Evolutionary conservation across 2,888 invertebrate genomes (phyloP), one percentile per base, ranked within the genome.

Genomic region (Ochropacha duplaris): DNA sequence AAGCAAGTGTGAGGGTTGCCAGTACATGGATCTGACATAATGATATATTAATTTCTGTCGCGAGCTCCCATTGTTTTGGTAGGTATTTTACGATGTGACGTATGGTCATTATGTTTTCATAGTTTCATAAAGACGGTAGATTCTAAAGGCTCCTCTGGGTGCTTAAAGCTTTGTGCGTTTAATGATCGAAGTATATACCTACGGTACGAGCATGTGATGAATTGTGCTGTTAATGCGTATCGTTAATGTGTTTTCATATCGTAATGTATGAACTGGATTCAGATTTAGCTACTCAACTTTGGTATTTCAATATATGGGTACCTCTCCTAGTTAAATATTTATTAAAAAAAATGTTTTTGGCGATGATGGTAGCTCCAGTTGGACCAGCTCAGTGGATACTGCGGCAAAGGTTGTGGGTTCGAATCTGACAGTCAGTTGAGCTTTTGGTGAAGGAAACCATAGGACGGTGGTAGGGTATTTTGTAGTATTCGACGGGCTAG

Each of bases 31-130:
- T 83, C 85, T 92, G 92, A 92, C 92, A 90, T 92, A 92, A 92
- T 92, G 92, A 92, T 92, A 89, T 92, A 92, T 92, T 92, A 92
- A 92, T 92, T 92, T 92, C 90, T 90, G 90, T 90, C 90, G 88
- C 87, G 80, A 74, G 85, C 88, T 81, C 70, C 89, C 76, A 90
- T 92, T 92, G 92, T 92, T 91, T 91, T 87, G 89, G 84, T 87
- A 88, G 90, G 90, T 92, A 89, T 92, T 91, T 91, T 88, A 87
- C 86, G 82, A 76, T 72, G 83, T 91, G 92, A 92, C 88, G 89
- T 86, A 91, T 90, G 90, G 91, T 90, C 92, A 92, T 92, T 90
- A 92, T 78, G 87, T 88, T 90, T 92, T 92, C 92, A 92, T 92
- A 92, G 92, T 91, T 92, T 86, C 86, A 87, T 88, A 88, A 90